Evolutionary conservation across 2,797 vertebrate genomes (phyloP).

Genomic region (Acropternis orthonyx): DNA sequence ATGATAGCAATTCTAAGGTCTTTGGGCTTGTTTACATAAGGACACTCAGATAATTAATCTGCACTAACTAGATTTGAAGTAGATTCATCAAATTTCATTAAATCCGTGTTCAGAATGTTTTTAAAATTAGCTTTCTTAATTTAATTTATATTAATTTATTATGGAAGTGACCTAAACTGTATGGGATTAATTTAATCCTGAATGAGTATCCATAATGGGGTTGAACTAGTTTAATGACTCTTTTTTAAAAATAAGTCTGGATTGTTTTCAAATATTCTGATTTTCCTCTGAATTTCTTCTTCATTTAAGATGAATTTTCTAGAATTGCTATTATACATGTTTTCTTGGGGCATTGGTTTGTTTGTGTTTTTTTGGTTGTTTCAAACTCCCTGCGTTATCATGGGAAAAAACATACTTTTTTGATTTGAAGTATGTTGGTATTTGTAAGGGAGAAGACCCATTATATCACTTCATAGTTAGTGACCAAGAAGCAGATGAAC

Average conservation of each 20-base stretch:
- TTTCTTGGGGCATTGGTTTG: neutral
- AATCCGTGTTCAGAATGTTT: neutral
- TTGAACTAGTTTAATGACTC: neutral
- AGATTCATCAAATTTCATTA: neutral
- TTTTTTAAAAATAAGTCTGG: neutral
- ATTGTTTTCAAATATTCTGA: neutral
- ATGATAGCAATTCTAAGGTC: neutral
- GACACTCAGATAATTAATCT: neutral
- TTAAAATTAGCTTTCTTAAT: neutral
- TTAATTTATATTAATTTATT: constrained; percentile 14
- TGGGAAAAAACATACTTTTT: neutral
- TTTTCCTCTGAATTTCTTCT: neutral
- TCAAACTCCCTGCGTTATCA: neutral
- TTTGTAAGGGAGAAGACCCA: neutral
- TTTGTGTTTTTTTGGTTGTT: neutral
- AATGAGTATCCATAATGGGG: neutral
- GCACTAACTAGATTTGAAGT: neutral
- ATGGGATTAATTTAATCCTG: constrained; percentile 2
- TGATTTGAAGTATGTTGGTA: neutral
- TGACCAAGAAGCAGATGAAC: neutral
- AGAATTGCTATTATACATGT: neutral
- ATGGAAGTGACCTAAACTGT: neutral
- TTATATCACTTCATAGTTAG: neutral
- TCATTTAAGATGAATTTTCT: neutral
- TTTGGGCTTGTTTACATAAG: neutral